These are phyloP conservation scores for Axea sp. DNA, from an alignment of 2,888 invertebrate species.

Conservation along the genomic window DNA sequence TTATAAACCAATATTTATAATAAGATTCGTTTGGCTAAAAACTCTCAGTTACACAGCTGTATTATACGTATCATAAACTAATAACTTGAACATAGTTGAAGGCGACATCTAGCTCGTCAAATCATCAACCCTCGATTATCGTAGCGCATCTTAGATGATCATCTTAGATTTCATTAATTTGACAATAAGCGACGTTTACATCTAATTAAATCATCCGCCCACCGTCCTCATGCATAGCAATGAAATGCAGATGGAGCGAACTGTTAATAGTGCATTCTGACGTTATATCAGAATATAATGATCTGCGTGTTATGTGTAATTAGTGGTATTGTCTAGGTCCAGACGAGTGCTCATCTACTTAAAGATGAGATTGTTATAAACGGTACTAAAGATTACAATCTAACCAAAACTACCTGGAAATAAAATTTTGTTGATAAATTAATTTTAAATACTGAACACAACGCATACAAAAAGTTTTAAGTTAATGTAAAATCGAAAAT, in stretches of 20 bases:
- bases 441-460: too few relatives aligned
- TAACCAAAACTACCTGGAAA: too few relatives aligned
- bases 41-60: too few relatives aligned
- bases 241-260: conserved; percentile 64
- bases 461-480: too few relatives aligned
- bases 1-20: too few relatives aligned
- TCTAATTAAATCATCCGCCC: conserved; percentile 56
- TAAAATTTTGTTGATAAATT: too few relatives aligned
- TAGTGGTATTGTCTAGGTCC: conserved; percentile 41
- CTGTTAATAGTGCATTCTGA: conserved; percentile 66
- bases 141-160: conserved; percentile 54
- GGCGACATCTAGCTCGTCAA: conserved; percentile 26
- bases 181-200: conserved; percentile 58
- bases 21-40: too few relatives aligned
- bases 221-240: conserved; percentile 63
- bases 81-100: too few relatives aligned
- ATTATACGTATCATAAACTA: too few relatives aligned
- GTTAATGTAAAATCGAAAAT: too few relatives aligned
- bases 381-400: too few relatives aligned
- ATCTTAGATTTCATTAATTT: conserved; percentile 56
- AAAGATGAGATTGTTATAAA: conserved; percentile 23
- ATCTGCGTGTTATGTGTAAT: conserved; percentile 61
- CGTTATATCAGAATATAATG: conserved; percentile 63
- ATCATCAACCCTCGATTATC: conserved; percentile 39
- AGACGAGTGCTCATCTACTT: conserved; percentile 28